Evolutionary conservation across 1,140 invertebrate genomes (phyloP).

Genomic region (Atta colombica): DNA sequence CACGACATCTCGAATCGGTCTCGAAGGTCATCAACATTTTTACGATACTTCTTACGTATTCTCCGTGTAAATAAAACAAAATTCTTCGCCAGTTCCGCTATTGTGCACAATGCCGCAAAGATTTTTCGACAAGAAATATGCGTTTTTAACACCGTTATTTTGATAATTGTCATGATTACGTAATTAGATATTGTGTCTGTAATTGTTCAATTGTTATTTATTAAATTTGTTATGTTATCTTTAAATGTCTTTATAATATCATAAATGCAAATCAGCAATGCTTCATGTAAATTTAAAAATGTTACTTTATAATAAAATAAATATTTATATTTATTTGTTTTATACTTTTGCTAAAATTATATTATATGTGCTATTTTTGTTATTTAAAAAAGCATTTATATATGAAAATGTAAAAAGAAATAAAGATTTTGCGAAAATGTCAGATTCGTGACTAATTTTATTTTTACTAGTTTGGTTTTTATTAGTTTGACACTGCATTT

Average conservation of each 20-base stretch:
- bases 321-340: neutral
- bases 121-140: neutral
- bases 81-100: slow-evolving; percentile 3
- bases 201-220: neutral
- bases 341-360: neutral
- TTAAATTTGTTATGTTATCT: too few relatives aligned
- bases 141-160: neutral
- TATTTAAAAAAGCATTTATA: neutral
- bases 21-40: slow-evolving; percentile 83
- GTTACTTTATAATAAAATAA: neutral
- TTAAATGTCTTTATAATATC: too few relatives aligned
- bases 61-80: slow-evolving; percentile 38
- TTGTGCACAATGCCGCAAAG: neutral
- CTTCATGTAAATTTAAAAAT: neutral
- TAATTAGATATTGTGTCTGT: neutral
- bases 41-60: slow-evolving; percentile 72
- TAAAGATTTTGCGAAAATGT: neutral
- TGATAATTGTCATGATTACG: neutral
- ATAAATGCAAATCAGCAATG: neutral
- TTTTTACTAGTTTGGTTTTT: neutral
- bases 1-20: slow-evolving; percentile 65
- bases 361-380: neutral
- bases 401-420: neutral
- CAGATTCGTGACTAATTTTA: neutral
- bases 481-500: neutral